These are phyloP conservation scores for Heliconius congener DNA, from an alignment of 1,140 invertebrate genomes.

Conservation along the genomic window DNA sequence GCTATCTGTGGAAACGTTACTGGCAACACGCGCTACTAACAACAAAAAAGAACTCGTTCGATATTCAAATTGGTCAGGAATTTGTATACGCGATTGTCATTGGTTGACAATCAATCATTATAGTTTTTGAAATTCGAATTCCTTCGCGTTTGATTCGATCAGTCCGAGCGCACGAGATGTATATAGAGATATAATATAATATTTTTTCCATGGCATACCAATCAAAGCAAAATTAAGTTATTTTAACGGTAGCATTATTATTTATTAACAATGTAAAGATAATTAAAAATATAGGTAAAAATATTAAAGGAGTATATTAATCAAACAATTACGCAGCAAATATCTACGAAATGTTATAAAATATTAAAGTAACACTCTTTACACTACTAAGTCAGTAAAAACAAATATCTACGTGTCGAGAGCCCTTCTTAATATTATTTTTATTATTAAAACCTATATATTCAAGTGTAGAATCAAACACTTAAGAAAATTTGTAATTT, in stretches of 20 bases:
- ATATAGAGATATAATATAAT: conserved; percentile 22
- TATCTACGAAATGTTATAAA: background rate
- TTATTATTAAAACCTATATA: conserved; percentile 47
- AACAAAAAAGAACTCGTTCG: conserved; percentile 77
- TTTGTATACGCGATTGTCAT: conserved; percentile 81
- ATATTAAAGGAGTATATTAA: background rate
- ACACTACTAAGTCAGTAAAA: conserved; percentile 16
- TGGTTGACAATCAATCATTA: conserved; percentile 81
- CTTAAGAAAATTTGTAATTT: conserved; percentile 57
- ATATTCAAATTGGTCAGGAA: conserved; percentile 77
- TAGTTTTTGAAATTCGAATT: conserved; percentile 79
- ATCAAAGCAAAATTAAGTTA: background rate
- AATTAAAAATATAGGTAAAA: background rate
- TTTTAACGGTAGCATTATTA: conserved; percentile 5
- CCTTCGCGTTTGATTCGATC: conserved; percentile 71
- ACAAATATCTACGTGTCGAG: conserved; percentile 21
- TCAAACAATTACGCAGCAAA: background rate
- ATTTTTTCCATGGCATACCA: conserved; percentile 4
- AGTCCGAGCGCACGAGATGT: conserved; percentile 45
- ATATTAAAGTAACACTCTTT: conserved; percentile 13
- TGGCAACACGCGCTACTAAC: conserved; percentile 59
- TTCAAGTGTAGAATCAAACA: conserved; percentile 47
- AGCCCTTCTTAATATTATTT: conserved; percentile 45
- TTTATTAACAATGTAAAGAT: background rate
- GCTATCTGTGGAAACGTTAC: conserved; percentile 67